Base-by-base conservation (phyloP, 2,113 vertebrate genomes). In the Phrynocephalus versicolor region DNA sequence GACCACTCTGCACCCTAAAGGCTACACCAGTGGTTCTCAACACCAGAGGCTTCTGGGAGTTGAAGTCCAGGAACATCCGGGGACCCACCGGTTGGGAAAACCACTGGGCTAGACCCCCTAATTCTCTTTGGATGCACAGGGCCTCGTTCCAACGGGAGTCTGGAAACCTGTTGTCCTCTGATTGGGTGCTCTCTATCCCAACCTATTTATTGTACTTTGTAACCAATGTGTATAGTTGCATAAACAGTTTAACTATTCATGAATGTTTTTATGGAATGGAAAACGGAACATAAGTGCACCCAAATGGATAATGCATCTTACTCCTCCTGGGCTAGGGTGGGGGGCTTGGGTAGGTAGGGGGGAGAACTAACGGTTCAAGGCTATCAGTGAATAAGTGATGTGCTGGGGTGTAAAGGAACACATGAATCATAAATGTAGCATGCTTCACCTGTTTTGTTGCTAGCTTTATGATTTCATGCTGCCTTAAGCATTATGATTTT, bases 361-460 rank as follows among this genome's bases (percentile, higher is more conserved):
- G 83, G 90, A 88, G 89, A 27, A 89, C 91, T 88, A 89, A 82
- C 89, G 91, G 89, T 92, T 93, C 85, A 92, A 89, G 89, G 85
- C 90, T 90, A 15, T 92, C 91, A 92, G 92, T 87, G 94, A 92
- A 89, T 83, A 89, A 86, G 18, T 58, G 37, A 92, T 88, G 85
- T 91, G 83, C 91, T 87, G 80, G 85, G 90, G 91, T 91, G 90
- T 92, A 93, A 89, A 91, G 92, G 93, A 94, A 88, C 90, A 88
- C 88, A 92, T 94, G 93, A 95, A 94, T 94, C 92, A 93, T 81
- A 92, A 93, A 90, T 91, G 94, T 89, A 90, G 79, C 92, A 94
- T 94, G 94, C 94, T 93, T 95, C 92, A 92, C 90, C 94, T 95
- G 89, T 91, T 93, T 94, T 93, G 92, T 94, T 93, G 89, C 90